A percentile compares a stretch with the other conserved stretches of the same genome.
These are phyloP conservation scores for Rousettus madagascariensis DNA, from an alignment of 2,797 vertebrate genomes.

Conservation along the genomic window DNA sequence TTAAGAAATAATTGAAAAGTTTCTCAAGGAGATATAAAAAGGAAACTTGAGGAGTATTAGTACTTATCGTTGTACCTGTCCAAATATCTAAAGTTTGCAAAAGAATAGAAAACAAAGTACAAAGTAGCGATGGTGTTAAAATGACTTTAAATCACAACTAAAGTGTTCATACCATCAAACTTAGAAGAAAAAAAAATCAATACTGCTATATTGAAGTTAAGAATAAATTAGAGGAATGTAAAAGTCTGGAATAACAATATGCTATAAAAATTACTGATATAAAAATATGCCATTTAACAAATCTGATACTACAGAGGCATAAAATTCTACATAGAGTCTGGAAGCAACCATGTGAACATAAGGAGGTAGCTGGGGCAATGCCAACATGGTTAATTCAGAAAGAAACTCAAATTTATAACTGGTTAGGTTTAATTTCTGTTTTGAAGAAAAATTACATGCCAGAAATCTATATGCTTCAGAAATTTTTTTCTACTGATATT, in stretches of 20 bases:
- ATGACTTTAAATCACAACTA: slow-evolving; percentile 69
- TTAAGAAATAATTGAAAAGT: slow-evolving; percentile 36
- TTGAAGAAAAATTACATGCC: slow-evolving; percentile 78
- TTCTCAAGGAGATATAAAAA: slow-evolving; percentile 37
- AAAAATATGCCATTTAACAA: slow-evolving; percentile 83
- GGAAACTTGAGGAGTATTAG: background rate
- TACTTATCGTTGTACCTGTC: background rate
- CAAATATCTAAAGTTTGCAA: slow-evolving; percentile 54
- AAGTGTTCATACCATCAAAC: slow-evolving; percentile 74
- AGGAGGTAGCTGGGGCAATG: slow-evolving; percentile 77
- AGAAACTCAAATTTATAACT: slow-evolving; percentile 81
- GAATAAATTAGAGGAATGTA: slow-evolving; percentile 82
- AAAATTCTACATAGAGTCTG: slow-evolving; percentile 81
- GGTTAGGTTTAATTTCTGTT: slow-evolving; percentile 79
- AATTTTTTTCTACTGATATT: slow-evolving; percentile 68
- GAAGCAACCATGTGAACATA: slow-evolving; percentile 81
- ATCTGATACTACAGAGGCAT: slow-evolving; percentile 82
- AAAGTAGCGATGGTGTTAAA: slow-evolving; percentile 63
- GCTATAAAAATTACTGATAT: slow-evolving; percentile 84
- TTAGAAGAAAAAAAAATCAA: slow-evolving; percentile 74
- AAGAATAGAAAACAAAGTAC: slow-evolving; percentile 61
- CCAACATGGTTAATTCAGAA: slow-evolving; percentile 82
- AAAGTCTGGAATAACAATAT: slow-evolving; percentile 83
- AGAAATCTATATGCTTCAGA: slow-evolving; percentile 71
- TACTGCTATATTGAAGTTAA: slow-evolving; percentile 80